phyloP scores from a whole-genome alignment of 2,888 invertebrate genomes.

The Drosophila affinis region DNA sequence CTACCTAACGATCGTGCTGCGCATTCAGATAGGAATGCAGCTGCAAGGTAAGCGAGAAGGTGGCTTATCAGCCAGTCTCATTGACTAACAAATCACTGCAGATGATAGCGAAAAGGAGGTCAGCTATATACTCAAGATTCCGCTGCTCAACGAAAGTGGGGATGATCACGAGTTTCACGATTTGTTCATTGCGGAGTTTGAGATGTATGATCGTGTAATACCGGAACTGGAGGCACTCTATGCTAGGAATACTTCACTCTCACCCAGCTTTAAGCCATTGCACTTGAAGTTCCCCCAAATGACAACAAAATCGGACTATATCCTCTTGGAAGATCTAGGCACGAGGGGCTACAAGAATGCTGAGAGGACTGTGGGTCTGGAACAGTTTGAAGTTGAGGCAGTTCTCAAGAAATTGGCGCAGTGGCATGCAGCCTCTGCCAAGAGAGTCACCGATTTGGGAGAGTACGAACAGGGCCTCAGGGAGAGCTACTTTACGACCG shows the following conservation, averaged over 20 bases:
- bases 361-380: constrained; percentile 68
- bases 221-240: constrained; percentile 74
- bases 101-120: constrained; percentile 37
- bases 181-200: constrained; percentile 55
- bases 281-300: constrained; percentile 55
- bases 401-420: constrained; percentile 75
- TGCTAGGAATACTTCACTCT: constrained; percentile 36
- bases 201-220: constrained; percentile 74
- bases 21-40: constrained; percentile 63
- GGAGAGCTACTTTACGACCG: constrained; percentile 50
- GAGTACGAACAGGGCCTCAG: constrained; percentile 53
- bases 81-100: not conserved
- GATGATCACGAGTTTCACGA: constrained; percentile 59
- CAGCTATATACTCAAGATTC: constrained; percentile 73
- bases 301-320: constrained; percentile 58
- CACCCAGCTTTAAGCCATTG: constrained; percentile 63
- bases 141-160: constrained; percentile 56
- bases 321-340: constrained; percentile 76
- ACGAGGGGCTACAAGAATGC: constrained; percentile 63
- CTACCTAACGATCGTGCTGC: constrained; percentile 73
- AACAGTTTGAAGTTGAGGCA: constrained; percentile 66
- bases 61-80: not conserved
- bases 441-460: constrained; percentile 58
- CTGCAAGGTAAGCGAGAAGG: constrained; percentile 64
- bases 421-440: constrained; percentile 79